Conservation (phyloP, 2,113 vertebrate species). For the Microcebus ravelobensis region DNA sequence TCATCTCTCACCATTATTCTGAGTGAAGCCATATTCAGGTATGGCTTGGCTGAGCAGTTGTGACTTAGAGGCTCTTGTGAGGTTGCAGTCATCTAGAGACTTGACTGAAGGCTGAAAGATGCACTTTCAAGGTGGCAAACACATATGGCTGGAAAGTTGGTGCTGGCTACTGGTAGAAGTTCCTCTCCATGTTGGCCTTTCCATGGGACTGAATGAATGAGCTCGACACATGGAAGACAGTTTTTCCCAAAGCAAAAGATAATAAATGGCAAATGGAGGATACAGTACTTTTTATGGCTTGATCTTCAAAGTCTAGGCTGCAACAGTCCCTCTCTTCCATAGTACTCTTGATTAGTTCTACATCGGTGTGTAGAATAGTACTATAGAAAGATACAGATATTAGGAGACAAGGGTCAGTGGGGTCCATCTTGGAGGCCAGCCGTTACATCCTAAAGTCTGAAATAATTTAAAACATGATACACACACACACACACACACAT, state of each 20-base stretch:
- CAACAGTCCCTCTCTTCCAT: background rate
- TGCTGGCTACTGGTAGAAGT: background rate
- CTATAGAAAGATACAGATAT: background rate
- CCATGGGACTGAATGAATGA: background rate
- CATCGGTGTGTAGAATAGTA: background rate
- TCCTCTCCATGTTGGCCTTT: background rate
- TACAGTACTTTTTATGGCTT: background rate
- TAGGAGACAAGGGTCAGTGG: background rate
- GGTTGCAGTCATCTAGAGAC: background rate
- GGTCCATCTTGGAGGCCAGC: background rate
- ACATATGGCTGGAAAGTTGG: background rate
- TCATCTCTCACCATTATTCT: background rate
- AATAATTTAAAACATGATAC: background rate
- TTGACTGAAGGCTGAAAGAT: background rate
- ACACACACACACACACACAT: too few relatives aligned
- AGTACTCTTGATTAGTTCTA: background rate
- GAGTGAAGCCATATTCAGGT: background rate
- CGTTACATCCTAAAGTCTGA: background rate
- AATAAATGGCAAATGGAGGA: background rate
- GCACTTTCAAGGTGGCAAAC: background rate
- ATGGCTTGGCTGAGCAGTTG: background rate
- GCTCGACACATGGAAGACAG: background rate
- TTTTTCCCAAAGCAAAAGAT: background rate
- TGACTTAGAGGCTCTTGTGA: background rate
- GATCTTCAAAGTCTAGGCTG: background rate